These are phyloP conservation scores for Enteromius paludinosus DNA, from an alignment of 2,797 vertebrate genomes.

Conservation along the genomic window DNA sequence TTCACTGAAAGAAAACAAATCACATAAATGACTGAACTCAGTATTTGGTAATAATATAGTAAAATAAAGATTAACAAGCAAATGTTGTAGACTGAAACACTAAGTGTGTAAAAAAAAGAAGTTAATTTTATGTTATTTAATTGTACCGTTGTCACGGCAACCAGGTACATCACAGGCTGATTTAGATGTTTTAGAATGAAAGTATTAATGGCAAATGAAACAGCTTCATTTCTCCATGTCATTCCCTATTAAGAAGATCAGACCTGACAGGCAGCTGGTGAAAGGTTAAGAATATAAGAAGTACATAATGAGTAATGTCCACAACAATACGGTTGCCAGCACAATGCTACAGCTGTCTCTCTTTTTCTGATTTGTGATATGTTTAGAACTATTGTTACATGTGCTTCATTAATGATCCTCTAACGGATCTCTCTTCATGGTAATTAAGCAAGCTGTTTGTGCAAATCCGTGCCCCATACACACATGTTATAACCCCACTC, in stretches of 20 bases:
- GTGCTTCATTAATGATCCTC: slow-evolving; percentile 59
- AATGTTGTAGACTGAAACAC: background rate
- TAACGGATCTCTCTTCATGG: slow-evolving; percentile 54
- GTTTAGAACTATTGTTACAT: slow-evolving; percentile 56
- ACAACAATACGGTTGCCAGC: slow-evolving; percentile 56
- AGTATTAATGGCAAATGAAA: slow-evolving; percentile 19
- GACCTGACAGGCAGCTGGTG: slow-evolving; percentile 54
- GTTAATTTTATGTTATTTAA: background rate
- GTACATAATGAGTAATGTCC: slow-evolving; percentile 60
- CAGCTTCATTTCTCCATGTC: background rate
- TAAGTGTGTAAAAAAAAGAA: too few species aligned
- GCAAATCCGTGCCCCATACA: slow-evolving; percentile 53
- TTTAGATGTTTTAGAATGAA: background rate
- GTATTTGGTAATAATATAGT: background rate
- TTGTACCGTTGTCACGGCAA: background rate
- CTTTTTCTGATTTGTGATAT: slow-evolving; percentile 67
- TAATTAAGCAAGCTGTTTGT: slow-evolving; percentile 63
- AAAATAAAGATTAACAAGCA: background rate
- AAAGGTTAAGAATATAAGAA: slow-evolving; percentile 56
- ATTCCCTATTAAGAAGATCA: slow-evolving; percentile 12
- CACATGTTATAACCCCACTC: slow-evolving; percentile 54
- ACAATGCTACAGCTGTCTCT: slow-evolving; percentile 54
- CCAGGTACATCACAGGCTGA: background rate
- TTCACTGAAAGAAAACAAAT: background rate
- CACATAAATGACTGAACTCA: background rate